Evolutionary conservation across 2,797 vertebrate species (phyloP).

Genomic region (Epinephelus malabaricus): DNA sequence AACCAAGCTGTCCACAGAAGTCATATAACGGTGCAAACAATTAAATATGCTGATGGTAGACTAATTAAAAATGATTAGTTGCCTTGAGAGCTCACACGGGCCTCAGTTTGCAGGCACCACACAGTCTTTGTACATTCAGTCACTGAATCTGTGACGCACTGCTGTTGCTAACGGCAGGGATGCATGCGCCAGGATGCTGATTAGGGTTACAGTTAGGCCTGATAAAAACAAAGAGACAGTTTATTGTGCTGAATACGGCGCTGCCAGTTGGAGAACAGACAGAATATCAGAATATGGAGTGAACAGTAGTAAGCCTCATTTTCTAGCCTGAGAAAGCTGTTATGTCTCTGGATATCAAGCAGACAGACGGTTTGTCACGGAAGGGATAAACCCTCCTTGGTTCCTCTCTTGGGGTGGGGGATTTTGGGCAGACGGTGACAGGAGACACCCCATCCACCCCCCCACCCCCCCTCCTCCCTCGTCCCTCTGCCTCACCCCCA

Average conservation of each 20-base stretch:
- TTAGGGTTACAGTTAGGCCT: conserved; percentile 23
- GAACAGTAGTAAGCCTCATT: conserved; percentile 45
- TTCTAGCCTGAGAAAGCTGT: conserved; percentile 55
- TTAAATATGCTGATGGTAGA: background rate
- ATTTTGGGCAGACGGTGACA: conserved; percentile 70
- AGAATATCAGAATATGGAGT: conserved; percentile 43
- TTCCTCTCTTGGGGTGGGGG: conserved; percentile 50
- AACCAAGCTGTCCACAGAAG: conserved; percentile 4
- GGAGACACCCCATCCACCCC: conserved; percentile 18
- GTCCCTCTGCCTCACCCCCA: conserved; percentile 32
- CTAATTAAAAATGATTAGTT: background rate
- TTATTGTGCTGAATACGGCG: conserved; percentile 1
- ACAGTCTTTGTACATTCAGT: conserved; percentile 19
- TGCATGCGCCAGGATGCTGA: conserved; percentile 23
- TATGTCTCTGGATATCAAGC: conserved; percentile 63
- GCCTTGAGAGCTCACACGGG: background rate
- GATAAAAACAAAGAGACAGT: conserved; percentile 42
- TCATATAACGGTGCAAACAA: conserved; percentile 13
- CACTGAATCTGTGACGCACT: conserved; percentile 16
- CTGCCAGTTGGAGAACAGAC: conserved; percentile 36
- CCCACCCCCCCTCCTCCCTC: background rate
- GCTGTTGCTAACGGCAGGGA: conserved; percentile 15
- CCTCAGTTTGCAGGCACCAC: conserved; percentile 18
- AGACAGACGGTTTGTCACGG: conserved; percentile 73
- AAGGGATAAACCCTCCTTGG: conserved; percentile 71